These are phyloP conservation scores for Notospermus geniculatus DNA, from an alignment of 1,140 invertebrate species.

Conservation along the genomic window DNA sequence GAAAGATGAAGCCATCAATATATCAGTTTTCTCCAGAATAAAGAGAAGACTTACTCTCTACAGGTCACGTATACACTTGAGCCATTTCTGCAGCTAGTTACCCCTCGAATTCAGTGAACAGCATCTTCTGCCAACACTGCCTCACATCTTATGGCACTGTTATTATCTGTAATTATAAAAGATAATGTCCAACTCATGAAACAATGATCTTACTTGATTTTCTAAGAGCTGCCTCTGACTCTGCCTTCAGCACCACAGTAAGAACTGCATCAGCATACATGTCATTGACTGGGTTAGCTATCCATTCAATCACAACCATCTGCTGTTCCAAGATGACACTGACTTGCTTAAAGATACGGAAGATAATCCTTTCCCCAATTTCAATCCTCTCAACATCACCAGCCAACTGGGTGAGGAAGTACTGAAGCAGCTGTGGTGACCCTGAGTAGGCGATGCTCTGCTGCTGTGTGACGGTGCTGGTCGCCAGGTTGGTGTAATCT, in stretches of 20 bases:
- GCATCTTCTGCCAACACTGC: too few relatives aligned
- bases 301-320: constrained; percentile 87
- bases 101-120: too few relatives aligned
- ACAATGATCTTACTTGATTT: too few relatives aligned
- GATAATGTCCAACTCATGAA: too few relatives aligned
- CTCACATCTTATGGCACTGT: too few relatives aligned
- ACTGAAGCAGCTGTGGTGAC: constrained; percentile 73
- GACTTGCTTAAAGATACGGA: constrained; percentile 70
- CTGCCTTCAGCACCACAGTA: constrained; percentile 61
- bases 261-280: constrained; percentile 97
- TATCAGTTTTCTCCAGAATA: too few relatives aligned
- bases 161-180: too few relatives aligned
- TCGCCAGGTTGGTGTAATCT: constrained; percentile 95
- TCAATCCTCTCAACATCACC: constrained; percentile 75
- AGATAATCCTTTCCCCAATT: constrained; percentile 63
- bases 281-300: constrained; percentile 90
- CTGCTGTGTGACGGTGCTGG: constrained; percentile 89
- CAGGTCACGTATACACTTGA: too few relatives aligned
- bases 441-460: constrained; percentile 75
- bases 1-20: too few relatives aligned
- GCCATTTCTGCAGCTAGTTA: too few relatives aligned
- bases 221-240: constrained; percentile 30
- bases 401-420: constrained; percentile 79
- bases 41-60: too few relatives aligned
- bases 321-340: constrained; percentile 81